Evolutionary conservation across 2,888 invertebrate species (phyloP).

Genomic region (Lobophora halterata): DNA sequence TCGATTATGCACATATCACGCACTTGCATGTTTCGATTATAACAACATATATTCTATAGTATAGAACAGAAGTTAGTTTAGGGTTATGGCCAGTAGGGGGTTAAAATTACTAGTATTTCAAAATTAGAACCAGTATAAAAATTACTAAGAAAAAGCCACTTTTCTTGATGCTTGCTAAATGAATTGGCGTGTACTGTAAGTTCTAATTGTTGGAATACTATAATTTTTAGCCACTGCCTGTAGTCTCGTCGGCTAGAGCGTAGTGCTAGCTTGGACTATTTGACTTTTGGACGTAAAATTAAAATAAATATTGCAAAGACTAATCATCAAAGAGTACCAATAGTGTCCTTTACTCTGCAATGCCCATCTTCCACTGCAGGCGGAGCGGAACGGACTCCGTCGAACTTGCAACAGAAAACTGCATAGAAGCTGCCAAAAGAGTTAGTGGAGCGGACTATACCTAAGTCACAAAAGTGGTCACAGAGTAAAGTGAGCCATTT

Average conservation of each 20-base stretch:
- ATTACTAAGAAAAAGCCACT: too few species aligned
- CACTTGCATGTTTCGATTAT: slow-evolving; percentile 49
- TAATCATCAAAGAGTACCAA: too few species aligned
- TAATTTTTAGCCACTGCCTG: slow-evolving; percentile 22
- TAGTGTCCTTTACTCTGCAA: too few species aligned
- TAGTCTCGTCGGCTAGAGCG: slow-evolving; percentile 22
- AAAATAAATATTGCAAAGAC: too few species aligned
- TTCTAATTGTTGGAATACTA: slow-evolving; percentile 6
- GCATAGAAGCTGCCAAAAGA: too few species aligned
- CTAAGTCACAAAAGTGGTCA: too few species aligned
- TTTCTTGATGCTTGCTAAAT: too few species aligned
- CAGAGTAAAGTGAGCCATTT: too few species aligned
- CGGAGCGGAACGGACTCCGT: too few species aligned
- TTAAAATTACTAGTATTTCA: slow-evolving; percentile 14
- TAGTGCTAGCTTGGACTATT: slow-evolving; percentile 11
- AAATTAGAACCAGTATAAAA: slow-evolving; percentile 12
- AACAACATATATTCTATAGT: slow-evolving; percentile 31
- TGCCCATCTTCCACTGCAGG: too few species aligned
- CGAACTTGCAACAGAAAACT: too few species aligned
- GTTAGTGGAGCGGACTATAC: too few species aligned
- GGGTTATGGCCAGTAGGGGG: background rate
- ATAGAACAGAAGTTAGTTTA: slow-evolving; percentile 25
- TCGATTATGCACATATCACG: slow-evolving; percentile 56
- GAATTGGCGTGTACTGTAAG: slow-evolving; percentile 1
- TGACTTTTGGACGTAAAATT: slow-evolving; percentile 10